These are phyloP conservation scores for Brachypodius melanocephalos DNA, from an alignment of 2,113 vertebrate species.

Conservation along the genomic window DNA sequence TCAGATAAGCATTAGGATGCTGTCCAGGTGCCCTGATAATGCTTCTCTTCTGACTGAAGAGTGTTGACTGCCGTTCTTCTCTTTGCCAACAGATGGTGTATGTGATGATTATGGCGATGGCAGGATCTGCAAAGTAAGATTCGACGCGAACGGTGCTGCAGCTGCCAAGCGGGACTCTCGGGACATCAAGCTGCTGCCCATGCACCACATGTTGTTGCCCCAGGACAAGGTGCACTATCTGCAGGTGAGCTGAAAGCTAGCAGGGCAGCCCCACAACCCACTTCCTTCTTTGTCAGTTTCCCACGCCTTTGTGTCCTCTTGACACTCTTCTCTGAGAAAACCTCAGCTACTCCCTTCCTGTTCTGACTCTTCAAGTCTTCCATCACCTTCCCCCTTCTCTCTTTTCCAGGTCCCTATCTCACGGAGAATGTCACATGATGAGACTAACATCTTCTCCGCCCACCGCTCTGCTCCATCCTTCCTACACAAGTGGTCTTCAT, in stretches of 20 bases:
- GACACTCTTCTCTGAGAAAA: neutral
- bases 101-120: conserved; percentile 76
- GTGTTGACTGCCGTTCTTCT: neutral
- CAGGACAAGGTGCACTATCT: conserved; percentile 79
- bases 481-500: conserved; percentile 82
- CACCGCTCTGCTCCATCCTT: conserved; percentile 74
- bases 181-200: conserved; percentile 77
- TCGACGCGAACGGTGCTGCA: conserved; percentile 75
- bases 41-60: neutral
- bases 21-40: neutral
- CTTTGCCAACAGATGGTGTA: conserved; percentile 68
- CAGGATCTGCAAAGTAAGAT: conserved; percentile 79
- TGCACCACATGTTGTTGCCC: conserved; percentile 77
- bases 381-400: neutral
- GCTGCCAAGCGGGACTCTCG: conserved; percentile 70
- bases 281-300: neutral
- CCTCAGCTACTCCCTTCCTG: neutral
- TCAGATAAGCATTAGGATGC: neutral
- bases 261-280: neutral
- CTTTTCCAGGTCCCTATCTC: conserved; percentile 75
- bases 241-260: conserved; percentile 66
- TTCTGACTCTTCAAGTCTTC: neutral
- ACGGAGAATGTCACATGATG: conserved; percentile 80
- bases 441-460: conserved; percentile 78
- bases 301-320: neutral